Evolutionary conservation across 2,797 vertebrate species (phyloP).

Genomic region (Danio tinwini): DNA sequence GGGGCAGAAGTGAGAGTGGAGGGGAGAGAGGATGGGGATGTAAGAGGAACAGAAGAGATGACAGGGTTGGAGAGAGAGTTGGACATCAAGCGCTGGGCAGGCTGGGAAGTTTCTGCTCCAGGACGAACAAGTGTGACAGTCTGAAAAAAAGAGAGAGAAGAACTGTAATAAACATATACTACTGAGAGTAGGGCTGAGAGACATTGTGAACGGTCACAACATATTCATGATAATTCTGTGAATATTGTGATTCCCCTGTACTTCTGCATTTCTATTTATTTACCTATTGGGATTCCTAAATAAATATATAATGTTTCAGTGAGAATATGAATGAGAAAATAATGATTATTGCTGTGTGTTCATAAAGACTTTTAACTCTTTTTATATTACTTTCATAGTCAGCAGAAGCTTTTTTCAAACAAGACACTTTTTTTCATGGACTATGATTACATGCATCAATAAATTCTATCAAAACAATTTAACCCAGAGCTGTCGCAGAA

Average conservation of each 20-base stretch:
- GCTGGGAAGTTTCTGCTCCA: constrained; percentile 77
- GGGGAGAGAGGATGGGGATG: constrained; percentile 72
- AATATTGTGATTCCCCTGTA: not conserved
- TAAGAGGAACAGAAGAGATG: constrained; percentile 72
- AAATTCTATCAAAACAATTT: no score
- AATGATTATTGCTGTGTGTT: not conserved
- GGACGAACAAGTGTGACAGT: constrained; percentile 85
- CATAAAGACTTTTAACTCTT: not conserved
- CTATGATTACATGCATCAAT: no score
- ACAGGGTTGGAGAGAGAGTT: constrained; percentile 79
- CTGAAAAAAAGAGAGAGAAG: constrained; percentile 64
- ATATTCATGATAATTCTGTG: not conserved
- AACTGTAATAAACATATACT: not conserved
- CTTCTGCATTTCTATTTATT: not conserved
- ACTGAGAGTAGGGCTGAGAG: not conserved
- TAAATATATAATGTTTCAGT: not conserved
- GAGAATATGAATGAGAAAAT: not conserved
- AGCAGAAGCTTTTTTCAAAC: constrained; percentile 3
- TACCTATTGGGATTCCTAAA: not conserved
- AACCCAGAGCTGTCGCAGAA: no score
- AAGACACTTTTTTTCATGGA: not conserved
- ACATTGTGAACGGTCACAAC: not conserved
- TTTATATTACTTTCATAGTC: not conserved
- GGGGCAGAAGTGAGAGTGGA: constrained; percentile 74
- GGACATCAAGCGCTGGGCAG: constrained; percentile 81